Conservation (phyloP, 1,140 invertebrate genomes). For the Panulirus ornatus region DNA sequence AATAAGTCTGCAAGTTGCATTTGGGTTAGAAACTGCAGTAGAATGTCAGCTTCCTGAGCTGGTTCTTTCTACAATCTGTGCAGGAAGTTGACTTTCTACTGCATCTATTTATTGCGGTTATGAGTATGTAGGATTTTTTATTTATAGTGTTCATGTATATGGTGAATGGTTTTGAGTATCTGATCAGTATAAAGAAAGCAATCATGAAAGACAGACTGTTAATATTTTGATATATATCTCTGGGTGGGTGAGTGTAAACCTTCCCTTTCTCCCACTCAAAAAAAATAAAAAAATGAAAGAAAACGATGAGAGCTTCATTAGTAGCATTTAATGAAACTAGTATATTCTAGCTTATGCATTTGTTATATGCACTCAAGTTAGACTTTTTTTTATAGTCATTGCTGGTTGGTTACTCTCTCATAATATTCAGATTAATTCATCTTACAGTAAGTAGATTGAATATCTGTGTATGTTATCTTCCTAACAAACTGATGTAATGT, state of each 20-base stretch:
- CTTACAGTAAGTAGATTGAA: not conserved
- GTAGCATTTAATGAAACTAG: conserved; percentile 39
- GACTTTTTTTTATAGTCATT: conserved; percentile 54
- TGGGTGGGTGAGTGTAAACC: not conserved
- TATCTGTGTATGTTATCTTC: not conserved
- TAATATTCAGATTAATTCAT: conserved; percentile 43
- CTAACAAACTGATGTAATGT: not conserved
- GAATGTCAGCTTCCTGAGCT: conserved; percentile 23
- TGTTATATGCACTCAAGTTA: conserved; percentile 49
- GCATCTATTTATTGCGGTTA: conserved; percentile 64
- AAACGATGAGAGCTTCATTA: conserved; percentile 28
- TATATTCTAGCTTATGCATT: conserved; percentile 38
- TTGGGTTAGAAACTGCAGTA: conserved; percentile 40
- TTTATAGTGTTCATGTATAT: conserved; percentile 45
- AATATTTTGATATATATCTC: conserved; percentile 29
- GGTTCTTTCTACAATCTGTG: not conserved
- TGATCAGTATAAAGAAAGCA: conserved; percentile 70
- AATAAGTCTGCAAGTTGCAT: conserved; percentile 49
- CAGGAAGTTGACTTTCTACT: conserved; percentile 36
- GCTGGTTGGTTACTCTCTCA: conserved; percentile 39
- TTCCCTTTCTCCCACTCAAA: not conserved
- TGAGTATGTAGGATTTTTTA: conserved; percentile 47
- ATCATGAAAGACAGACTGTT: conserved; percentile 64
- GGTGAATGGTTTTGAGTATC: conserved; percentile 35
- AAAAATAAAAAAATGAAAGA: not conserved